Conservation (phyloP, 2,888 invertebrate genomes). For the Mythimna loreyi region DNA sequence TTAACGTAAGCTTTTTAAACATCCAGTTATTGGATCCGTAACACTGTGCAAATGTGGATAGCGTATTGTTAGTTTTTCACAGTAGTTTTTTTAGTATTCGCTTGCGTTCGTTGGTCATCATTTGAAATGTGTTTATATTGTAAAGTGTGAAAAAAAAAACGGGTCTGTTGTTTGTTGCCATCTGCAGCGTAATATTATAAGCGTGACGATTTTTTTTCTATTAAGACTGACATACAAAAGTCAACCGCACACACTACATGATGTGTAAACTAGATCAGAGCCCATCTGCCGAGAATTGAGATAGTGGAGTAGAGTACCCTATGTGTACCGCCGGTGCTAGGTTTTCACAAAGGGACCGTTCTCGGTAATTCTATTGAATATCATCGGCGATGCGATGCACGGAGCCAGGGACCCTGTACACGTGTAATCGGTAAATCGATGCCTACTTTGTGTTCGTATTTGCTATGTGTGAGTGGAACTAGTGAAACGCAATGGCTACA, state of each 20-base stretch:
- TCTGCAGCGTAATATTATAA: slow-evolving; percentile 27
- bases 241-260: slow-evolving; percentile 13
- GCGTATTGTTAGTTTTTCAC: slow-evolving; percentile 47
- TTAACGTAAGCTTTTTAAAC: slow-evolving; percentile 30
- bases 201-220: slow-evolving; percentile 1
- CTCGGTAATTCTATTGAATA: slow-evolving; percentile 63
- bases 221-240: slow-evolving; percentile 2
- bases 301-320: slow-evolving; percentile 46
- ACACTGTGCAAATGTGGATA: slow-evolving; percentile 50
- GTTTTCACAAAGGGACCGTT: slow-evolving; percentile 63
- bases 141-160: slow-evolving; percentile 17
- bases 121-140: slow-evolving; percentile 39
- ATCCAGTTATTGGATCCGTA: slow-evolving; percentile 37
- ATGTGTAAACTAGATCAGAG: slow-evolving; percentile 41
- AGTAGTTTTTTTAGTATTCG: slow-evolving; percentile 18
- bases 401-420: slow-evolving; percentile 49
- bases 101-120: slow-evolving; percentile 18
- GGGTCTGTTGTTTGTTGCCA: slow-evolving; percentile 26
- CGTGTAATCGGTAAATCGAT: slow-evolving; percentile 69
- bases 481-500: slow-evolving; percentile 39
- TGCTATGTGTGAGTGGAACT: slow-evolving; percentile 52
- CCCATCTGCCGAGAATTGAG: slow-evolving; percentile 46
- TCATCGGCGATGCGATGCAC: slow-evolving; percentile 59
- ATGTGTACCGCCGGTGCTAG: slow-evolving; percentile 38
- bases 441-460: slow-evolving; percentile 62